These are phyloP conservation scores for Chymomyza fuscimana DNA, from an alignment of 2,888 invertebrate genomes.

Conservation along the genomic window DNA sequence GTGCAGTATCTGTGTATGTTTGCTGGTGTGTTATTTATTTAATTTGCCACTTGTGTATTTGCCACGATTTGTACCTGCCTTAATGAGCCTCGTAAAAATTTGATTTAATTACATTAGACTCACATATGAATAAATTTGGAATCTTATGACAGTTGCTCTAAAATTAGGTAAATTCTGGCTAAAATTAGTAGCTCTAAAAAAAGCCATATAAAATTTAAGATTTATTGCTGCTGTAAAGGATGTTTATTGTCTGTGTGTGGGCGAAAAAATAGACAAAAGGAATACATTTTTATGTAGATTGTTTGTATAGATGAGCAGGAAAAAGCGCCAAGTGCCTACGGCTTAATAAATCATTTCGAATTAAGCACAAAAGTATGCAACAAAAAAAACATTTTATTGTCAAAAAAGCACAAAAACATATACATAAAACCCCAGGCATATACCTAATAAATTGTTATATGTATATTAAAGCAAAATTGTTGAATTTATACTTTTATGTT, in stretches of 20 bases:
- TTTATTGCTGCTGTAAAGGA: background rate
- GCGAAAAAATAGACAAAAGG: no score
- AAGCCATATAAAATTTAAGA: background rate
- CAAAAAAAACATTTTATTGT: background rate
- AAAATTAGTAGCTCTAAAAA: background rate
- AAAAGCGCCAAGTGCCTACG: background rate
- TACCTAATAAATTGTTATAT: no score
- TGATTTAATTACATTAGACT: constrained; percentile 62
- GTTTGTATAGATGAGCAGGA: background rate
- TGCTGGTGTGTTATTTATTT: constrained; percentile 47
- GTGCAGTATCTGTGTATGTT: constrained; percentile 5
- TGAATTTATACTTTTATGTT: no score
- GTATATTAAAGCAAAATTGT: no score
- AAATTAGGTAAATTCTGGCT: no score
- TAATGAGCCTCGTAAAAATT: constrained; percentile 66
- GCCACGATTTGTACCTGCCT: constrained; percentile 36
- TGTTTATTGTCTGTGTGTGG: background rate
- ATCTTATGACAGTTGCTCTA: constrained; percentile 38
- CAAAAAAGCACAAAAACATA: background rate
- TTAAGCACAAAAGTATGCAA: background rate
- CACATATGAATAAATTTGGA: constrained; percentile 31
- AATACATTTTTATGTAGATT: no score
- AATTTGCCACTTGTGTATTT: constrained; percentile 44
- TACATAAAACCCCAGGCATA: no score
- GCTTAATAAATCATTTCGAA: background rate